Base-by-base conservation (phyloP, 2,888 invertebrate species). In the Galeopsomyia nigrocyanea region DNA sequence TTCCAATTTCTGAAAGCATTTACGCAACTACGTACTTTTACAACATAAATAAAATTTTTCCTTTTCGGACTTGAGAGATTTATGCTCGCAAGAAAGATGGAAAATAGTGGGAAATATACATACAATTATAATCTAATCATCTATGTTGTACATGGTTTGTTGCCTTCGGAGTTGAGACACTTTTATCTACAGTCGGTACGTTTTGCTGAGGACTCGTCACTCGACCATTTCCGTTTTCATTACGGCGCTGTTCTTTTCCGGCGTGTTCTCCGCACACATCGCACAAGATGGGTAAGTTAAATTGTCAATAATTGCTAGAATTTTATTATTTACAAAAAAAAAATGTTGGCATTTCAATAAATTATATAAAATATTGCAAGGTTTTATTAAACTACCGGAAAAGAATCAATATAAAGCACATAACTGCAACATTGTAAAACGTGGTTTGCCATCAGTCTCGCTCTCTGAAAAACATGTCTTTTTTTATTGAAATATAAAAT, bases 241-340 rank as follows among this genome's bases (percentile, higher is more conserved):
- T 17, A 13, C 13, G 14, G 31, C n/a, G 13, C 61, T 16, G 50
- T 49, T 13, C 21, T 19, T 53, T 70, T 70, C 66, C 70, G 66
- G 21, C 39, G n/a, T 60, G 75, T 57, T 73, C 81, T 82, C 75
- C 82, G 82, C 73, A 73, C 69, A 78, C 77, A 77, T 63, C 78
- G 75, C 78, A 58, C 79, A 82, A 80, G 74, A 83, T 83, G 83
- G 83, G 83, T 83, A 80, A 14, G 83, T 80, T 53, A 31, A 64
- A 47, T 67, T 74, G 66, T 75, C 57, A 46, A 46, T 31, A 16
- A 73, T 76, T 76, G 73, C 22, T 68, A 65, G n/a, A 14, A 68
- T 6, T 49, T 62, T 74, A 71, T 53, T 22, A 10, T 3, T 56
- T 22, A 50, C 14, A 60, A 49, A 46, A 50, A 46, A 39, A 3